Evolutionary conservation across 2,113 vertebrate species (phyloP).

Genomic region (cat (Felis catus)): F.catus_Fca126_mat1.0 CM031416.1:15650501-15651000

Average conservation of each 20-base stretch:
- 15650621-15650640: constrained; percentile 29
- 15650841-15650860: neutral
- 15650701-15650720: neutral
- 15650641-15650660: neutral
- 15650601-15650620: neutral
- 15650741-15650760: neutral
- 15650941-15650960: neutral
- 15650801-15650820: neutral
- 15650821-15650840: neutral
- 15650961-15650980: neutral
- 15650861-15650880: neutral
- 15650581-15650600: neutral
- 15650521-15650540: too few species aligned
- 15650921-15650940: neutral
- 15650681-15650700: neutral
- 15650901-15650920: neutral
- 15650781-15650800: neutral
- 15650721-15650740: neutral
- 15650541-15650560: neutral
- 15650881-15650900: neutral
- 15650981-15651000: neutral
- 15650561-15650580: neutral
- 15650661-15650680: neutral
- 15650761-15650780: neutral
- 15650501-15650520: too few species aligned